Evolutionary conservation across 1,140 invertebrate genomes (phyloP).

Genomic region (Formica exsecta): DNA sequence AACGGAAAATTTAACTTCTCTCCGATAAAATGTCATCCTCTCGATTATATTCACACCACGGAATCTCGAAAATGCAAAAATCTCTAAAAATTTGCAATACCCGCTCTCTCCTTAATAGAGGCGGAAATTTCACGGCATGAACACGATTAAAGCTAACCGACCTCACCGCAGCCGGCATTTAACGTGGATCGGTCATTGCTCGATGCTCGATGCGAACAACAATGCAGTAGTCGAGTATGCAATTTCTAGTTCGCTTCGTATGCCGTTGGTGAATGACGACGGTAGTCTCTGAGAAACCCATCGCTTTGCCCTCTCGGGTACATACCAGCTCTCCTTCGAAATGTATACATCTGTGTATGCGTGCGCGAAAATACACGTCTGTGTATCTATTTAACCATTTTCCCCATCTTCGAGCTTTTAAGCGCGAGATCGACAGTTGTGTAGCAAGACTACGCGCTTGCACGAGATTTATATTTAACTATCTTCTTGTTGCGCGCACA

Average conservation of each 20-base stretch:
- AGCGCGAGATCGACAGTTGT: not conserved
- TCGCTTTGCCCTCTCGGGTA: slow-evolving; percentile 23
- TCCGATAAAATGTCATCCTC: not conserved
- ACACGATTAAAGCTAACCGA: slow-evolving; percentile 46
- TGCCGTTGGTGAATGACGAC: slow-evolving; percentile 29
- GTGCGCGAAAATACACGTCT: too few relatives aligned
- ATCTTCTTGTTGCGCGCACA: not conserved
- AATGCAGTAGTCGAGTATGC: slow-evolving; percentile 43
- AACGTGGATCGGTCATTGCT: slow-evolving; percentile 54
- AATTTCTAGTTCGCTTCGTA: slow-evolving; percentile 58
- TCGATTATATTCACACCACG: not conserved
- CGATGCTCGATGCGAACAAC: slow-evolving; percentile 36
- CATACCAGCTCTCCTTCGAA: slow-evolving; percentile 28
- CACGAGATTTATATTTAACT: not conserved
- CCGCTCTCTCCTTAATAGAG: not conserved
- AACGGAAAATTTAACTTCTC: too few relatives aligned
- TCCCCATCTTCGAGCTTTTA: slow-evolving; percentile 9
- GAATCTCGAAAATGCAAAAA: slow-evolving; percentile 1
- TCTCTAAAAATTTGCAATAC: not conserved
- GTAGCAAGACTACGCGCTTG: too few relatives aligned
- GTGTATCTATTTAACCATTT: slow-evolving; percentile 19
- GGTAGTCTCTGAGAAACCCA: slow-evolving; percentile 46
- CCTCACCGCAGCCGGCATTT: slow-evolving; percentile 43
- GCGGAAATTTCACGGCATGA: slow-evolving; percentile 24
- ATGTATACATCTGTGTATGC: slow-evolving; percentile 8